A percentile compares a stretch with the other conserved stretches of the same genome.
These are phyloP conservation scores for Planococcus citri DNA, from an alignment of 1,140 invertebrate species.

Conservation along the genomic window DNA sequence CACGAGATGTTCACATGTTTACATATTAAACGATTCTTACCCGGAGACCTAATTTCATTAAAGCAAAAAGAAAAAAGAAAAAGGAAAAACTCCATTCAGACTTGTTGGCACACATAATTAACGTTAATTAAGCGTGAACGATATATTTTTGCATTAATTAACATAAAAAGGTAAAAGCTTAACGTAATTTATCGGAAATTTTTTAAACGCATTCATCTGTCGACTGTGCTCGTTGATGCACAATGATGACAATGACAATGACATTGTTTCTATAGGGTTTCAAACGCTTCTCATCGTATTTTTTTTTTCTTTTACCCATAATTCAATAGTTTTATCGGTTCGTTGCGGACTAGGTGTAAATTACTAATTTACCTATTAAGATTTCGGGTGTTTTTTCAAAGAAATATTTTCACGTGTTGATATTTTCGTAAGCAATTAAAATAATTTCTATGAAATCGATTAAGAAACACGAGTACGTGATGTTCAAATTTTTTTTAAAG, in stretches of 20 bases:
- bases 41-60: constrained; percentile 10
- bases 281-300: neutral
- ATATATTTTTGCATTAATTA: constrained; percentile 14
- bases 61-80: neutral
- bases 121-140: constrained; percentile 13
- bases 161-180: constrained; percentile 19
- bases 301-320: no score
- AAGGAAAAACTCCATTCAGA: neutral
- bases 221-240: neutral
- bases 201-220: neutral
- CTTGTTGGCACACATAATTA: constrained; percentile 13
- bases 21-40: neutral
- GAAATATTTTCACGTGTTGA: no score
- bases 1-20: no score
- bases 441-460: no score
- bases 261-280: neutral
- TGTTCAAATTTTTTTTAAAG: no score
- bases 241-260: neutral
- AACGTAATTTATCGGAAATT: constrained; percentile 10
- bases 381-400: no score
- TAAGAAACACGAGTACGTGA: no score
- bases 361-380: no score
- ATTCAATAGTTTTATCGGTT: no score
- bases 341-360: no score
- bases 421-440: no score